Evolutionary conservation across 2,113 vertebrate genomes (phyloP).

Genomic region (Labeo catla): DNA sequence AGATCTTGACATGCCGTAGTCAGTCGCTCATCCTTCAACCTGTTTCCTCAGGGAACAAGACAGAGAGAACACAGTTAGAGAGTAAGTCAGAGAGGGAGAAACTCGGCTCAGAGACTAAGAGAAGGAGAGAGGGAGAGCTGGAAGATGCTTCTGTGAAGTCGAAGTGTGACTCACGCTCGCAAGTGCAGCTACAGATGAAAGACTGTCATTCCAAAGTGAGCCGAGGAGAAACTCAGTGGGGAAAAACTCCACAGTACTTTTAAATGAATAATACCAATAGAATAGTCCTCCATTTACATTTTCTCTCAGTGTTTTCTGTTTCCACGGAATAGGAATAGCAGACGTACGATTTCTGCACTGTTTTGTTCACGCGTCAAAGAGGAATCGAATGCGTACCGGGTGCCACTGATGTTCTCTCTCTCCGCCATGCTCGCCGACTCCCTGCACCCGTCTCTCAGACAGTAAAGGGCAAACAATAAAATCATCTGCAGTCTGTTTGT

Average conservation of each 20-base stretch:
- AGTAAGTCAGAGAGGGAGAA: constrained; percentile 33
- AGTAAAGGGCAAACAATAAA: constrained; percentile 41
- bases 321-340: constrained; percentile 21
- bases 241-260: constrained; percentile 42
- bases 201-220: constrained; percentile 46
- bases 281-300: constrained; percentile 43
- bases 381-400: constrained; percentile 11
- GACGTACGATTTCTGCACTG: constrained; percentile 20
- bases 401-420: constrained; percentile 31
- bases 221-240: constrained; percentile 26
- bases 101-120: constrained; percentile 4
- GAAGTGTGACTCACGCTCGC: constrained; percentile 36
- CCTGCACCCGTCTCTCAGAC: constrained; percentile 19
- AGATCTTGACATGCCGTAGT: constrained; percentile 39
- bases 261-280: constrained; percentile 44
- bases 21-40: constrained; percentile 44
- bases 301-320: constrained; percentile 26
- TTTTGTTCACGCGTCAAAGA: constrained; percentile 37
- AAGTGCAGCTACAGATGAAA: constrained; percentile 42
- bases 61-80: constrained; percentile 31
- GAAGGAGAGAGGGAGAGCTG: constrained; percentile 8
- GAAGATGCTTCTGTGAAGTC: constrained; percentile 33
- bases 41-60: constrained; percentile 46
- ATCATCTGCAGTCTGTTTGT: constrained; percentile 47
- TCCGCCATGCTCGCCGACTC: neutral